Base-by-base conservation (phyloP, 2,888 invertebrate genomes). In the Herminia tarsipennalis region DNA sequence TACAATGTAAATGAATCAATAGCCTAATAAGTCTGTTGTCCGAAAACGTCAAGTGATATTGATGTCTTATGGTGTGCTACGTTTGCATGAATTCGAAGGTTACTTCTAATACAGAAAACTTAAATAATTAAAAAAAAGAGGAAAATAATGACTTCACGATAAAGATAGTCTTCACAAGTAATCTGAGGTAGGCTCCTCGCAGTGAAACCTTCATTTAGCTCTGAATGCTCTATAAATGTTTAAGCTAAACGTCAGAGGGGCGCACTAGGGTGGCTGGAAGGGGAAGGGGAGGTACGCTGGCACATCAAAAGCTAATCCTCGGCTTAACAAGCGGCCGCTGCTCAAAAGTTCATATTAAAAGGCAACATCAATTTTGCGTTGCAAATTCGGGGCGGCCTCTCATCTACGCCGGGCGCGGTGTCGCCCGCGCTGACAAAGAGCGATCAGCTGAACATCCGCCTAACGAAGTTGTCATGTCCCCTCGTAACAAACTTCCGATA, bases 281-380 rank as follows among this genome's bases (percentile, higher is more conserved):
- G 9, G 9, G 34, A 5, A 9, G 4, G 24, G 2, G n/a, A 10
- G 6, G 5, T 1, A 17, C 21, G 17, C 16, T 0, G 6, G 24
- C 10, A 18, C 17, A 17, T 35, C 25, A 35, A 35, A 35, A 18
- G 13, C n/a, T 36, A 18, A 36, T 36, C 18, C 25, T 18, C 18
- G 12, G 18, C 12, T 18, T 36, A 36, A 25, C 8, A 25, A 27
- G 16, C 36, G 25, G 4, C 13, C 18, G 18, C 16, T 22, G 34
- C 14, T 25, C 18, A 25, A 25, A 27, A 36, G 36, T 36, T 27
- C 27, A 12, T 18, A 36, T 12, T 27, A 18, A 27, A 36, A 27
- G 18, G 27, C 27, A 27, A 12, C 17, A 18, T 18, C 9, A 9
- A 22, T 22, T 34, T 14, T 22, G 14, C 1, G n/a, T n/a, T 27